Percentiles rank a stretch among this genome's conserved stretches.
These are phyloP conservation scores for Sigmodon hispidus DNA, from an alignment of 2,113 vertebrate species.

Conservation along the genomic window DNA sequence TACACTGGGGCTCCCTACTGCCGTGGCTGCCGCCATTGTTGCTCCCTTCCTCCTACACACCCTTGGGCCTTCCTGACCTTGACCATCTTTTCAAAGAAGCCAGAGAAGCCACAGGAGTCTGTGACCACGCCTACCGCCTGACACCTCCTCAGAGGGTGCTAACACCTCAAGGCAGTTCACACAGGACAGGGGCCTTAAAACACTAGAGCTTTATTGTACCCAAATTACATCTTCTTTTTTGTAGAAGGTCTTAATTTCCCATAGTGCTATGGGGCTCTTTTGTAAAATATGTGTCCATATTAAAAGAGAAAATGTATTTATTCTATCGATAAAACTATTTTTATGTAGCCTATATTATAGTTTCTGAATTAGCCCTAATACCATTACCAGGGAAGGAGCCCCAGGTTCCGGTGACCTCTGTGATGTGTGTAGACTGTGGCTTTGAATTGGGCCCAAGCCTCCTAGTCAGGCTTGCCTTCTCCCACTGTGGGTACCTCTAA, in stretches of 20 bases:
- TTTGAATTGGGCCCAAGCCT: conserved; percentile 8
- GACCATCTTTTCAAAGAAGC: conserved; percentile 53
- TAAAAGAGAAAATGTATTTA: conserved; percentile 97
- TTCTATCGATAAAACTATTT: conserved; percentile 96
- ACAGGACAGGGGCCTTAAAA: conserved; percentile 81
- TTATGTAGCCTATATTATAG: conserved; percentile 89
- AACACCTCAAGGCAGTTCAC: conserved; percentile 76
- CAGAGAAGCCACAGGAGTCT: conserved; percentile 74
- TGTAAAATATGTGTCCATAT: conserved; percentile 96
- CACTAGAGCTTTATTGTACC: conserved; percentile 88
- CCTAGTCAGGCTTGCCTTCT: neutral
- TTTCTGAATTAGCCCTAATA: conserved; percentile 81
- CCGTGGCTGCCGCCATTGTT: neutral
- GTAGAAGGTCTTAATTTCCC: conserved; percentile 93
- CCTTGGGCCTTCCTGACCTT: conserved; percentile 91
- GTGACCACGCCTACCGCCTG: neutral
- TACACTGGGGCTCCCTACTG: conserved; percentile 85
- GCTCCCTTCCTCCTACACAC: conserved; percentile 80
- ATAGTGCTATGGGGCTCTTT: conserved; percentile 91
- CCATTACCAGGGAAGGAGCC: conserved; percentile 83
- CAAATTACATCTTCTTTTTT: conserved; percentile 92
- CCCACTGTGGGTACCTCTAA: neutral
- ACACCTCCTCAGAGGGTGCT: conserved; percentile 60
- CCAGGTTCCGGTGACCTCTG: conserved; percentile 75
- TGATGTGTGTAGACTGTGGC: neutral